Base-by-base conservation (phyloP, 2,113 vertebrate species). In the Mesitornis unicolor region DNA sequence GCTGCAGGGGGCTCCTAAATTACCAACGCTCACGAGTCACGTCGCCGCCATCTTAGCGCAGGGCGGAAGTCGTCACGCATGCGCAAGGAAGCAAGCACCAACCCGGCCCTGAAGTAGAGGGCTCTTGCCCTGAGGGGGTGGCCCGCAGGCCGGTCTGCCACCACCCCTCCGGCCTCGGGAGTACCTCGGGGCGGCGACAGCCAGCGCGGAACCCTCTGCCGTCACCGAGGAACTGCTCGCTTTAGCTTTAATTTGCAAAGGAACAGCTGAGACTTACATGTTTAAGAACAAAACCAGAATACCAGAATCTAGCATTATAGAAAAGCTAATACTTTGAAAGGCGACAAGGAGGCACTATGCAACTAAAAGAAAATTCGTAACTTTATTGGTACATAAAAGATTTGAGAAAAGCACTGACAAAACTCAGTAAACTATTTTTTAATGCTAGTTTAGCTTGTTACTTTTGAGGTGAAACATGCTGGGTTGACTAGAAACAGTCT, bases 11-110 rank as follows among this genome's bases (percentile, higher is more conserved):
- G 0, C 5, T 25, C 10, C 6, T 22, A 0, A 0, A 1, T 1
- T 1, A 1, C 3, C 1, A 0, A 2, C 1, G 1, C 1, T 0
- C 36, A 0, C 13, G 0, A 22, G 1, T 2, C 16, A 0, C 6
- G 10, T 24, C 10, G 53, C 83, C 17, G 85, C 94, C 94, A 93
- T 93, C 4, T 63, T 53, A 11, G 7, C 0, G 56, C 20, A 50
- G 28, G 33, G 48, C 48, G 3, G 71, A 5, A 14, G 25, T 0
- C 43, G 16, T 0, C 0, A 8, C 90, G 82, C 96, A 74, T 33
- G 92, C 87, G 92, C 92, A 1, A 21, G 1, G 20, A 43, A 8
- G n/a, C n/a, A n/a, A n/a, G n/a, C n/a, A n/a, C n/a, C n/a, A n/a
- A n/a, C n/a, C n/a, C n/a, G n/a, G n/a, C n/a, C n/a, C n/a, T n/a